phyloP scores from a whole-genome alignment of 2,888 invertebrate genomes.

The Cactoblastis cactorum region DNA sequence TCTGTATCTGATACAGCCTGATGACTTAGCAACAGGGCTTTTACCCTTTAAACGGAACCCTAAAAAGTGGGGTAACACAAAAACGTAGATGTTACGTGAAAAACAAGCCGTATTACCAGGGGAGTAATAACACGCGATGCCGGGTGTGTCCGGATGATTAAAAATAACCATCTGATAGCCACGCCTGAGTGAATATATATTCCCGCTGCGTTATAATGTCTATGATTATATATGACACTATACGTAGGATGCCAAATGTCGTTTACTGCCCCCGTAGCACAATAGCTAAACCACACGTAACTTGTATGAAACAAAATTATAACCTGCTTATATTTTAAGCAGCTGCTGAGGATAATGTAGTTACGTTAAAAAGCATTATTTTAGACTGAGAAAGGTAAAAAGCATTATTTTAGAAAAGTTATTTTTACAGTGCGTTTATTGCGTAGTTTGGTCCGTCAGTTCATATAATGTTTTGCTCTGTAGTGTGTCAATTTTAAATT shows the following conservation, averaged over 20 bases:
- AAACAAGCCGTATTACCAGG: slow-evolving; percentile 1
- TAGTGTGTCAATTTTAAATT: too few relatives aligned
- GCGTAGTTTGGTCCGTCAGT: not conserved
- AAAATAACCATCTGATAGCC: slow-evolving; percentile 3
- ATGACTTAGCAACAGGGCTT: too few relatives aligned
- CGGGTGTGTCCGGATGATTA: slow-evolving; percentile 4
- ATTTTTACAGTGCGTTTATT: not conserved
- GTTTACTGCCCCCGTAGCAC: too few relatives aligned
- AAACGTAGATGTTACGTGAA: not conserved
- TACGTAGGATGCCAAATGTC: too few relatives aligned
- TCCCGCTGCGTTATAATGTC: too few relatives aligned
- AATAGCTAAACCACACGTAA: slow-evolving; percentile 13
- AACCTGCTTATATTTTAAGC: slow-evolving; percentile 33
- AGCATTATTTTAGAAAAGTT: too few relatives aligned
- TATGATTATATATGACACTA: too few relatives aligned
- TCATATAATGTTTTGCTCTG: not conserved
- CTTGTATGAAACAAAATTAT: slow-evolving; percentile 18
- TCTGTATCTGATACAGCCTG: too few relatives aligned
- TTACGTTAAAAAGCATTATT: slow-evolving; percentile 32
- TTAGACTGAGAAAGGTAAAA: slow-evolving; percentile 28
- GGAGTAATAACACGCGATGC: slow-evolving; percentile 8
- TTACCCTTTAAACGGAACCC: too few relatives aligned
- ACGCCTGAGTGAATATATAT: slow-evolving; percentile 1
- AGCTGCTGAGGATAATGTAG: slow-evolving; percentile 39
- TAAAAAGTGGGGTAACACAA: too few relatives aligned